These are phyloP conservation scores for Epirrhoe alternata DNA, from an alignment of 2,888 invertebrate species.

Conservation along the genomic window DNA sequence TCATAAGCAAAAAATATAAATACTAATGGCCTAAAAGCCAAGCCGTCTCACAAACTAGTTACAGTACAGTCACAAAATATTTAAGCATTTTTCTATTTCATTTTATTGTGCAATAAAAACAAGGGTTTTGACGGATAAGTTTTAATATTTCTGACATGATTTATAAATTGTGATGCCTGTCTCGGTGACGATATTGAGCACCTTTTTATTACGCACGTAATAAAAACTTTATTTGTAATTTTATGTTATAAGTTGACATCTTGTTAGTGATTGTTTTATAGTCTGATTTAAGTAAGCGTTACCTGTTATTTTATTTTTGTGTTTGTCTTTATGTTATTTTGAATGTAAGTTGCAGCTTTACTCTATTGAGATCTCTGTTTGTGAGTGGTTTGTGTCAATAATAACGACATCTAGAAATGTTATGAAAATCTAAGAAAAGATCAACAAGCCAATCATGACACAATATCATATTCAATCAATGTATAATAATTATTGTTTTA, in stretches of 20 bases:
- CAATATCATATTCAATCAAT: neutral
- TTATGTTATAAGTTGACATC: slow-evolving; percentile 66
- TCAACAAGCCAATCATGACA: neutral
- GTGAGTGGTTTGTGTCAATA: no score
- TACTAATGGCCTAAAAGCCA: slow-evolving; percentile 15
- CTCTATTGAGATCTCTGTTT: slow-evolving; percentile 35
- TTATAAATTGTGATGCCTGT: slow-evolving; percentile 25
- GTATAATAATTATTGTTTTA: neutral
- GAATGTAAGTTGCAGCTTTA: slow-evolving; percentile 28
- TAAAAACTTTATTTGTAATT: slow-evolving; percentile 61
- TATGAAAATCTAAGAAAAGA: slow-evolving; percentile 3
- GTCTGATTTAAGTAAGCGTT: slow-evolving; percentile 77
- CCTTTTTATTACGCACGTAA: slow-evolving; percentile 70
- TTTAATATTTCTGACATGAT: slow-evolving; percentile 34
- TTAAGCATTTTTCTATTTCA: slow-evolving; percentile 13
- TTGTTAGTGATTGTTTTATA: slow-evolving; percentile 74
- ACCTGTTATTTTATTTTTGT: slow-evolving; percentile 71
- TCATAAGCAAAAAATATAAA: neutral
- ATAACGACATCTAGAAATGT: slow-evolving; percentile 3
- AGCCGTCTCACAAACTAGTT: slow-evolving; percentile 13
- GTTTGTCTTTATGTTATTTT: slow-evolving; percentile 45
- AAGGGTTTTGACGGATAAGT: slow-evolving; percentile 27
- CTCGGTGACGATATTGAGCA: slow-evolving; percentile 51
- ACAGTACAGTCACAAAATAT: slow-evolving; percentile 23
- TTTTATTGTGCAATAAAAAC: slow-evolving; percentile 38